Conservation (phyloP, 2,888 invertebrate genomes). For the Notodonta ziczac region DNA sequence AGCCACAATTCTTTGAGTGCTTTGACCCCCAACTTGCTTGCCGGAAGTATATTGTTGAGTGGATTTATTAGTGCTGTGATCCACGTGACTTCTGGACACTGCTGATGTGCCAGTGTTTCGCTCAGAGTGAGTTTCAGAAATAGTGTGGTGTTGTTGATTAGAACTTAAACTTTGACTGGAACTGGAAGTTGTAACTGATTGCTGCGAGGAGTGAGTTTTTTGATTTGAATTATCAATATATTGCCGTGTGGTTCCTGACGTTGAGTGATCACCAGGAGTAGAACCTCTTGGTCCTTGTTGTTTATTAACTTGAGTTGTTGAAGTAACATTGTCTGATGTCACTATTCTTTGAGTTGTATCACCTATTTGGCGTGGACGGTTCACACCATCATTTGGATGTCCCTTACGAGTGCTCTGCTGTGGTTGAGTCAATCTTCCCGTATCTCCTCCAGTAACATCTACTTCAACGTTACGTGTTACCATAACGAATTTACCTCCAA, state of each 20-base stretch:
- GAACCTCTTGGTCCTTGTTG: conserved; percentile 47
- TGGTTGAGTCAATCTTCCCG: conserved; percentile 29
- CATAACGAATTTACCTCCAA: conserved; percentile 77
- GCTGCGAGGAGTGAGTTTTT: conserved; percentile 43
- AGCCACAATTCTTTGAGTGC: conserved; percentile 52
- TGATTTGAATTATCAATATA: conserved; percentile 37
- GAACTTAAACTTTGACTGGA: conserved; percentile 41
- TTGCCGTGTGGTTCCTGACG: conserved; percentile 51
- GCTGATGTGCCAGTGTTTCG: conserved; percentile 39
- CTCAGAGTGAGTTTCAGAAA: conserved; percentile 40
- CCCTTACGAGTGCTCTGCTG: conserved; percentile 28
- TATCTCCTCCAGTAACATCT: conserved; percentile 73
- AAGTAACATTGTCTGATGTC: conserved; percentile 51
- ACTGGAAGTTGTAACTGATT: conserved; percentile 41
- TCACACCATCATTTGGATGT: conserved; percentile 38
- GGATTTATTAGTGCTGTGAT: conserved; percentile 48
- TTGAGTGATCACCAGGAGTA: conserved; percentile 46
- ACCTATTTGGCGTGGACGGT: conserved; percentile 33
- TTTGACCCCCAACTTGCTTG: conserved; percentile 46
- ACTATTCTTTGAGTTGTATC: conserved; percentile 49
- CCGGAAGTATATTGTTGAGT: conserved; percentile 49
- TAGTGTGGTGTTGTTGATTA: conserved; percentile 36
- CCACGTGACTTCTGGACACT: conserved; percentile 40
- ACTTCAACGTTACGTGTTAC: conserved; percentile 88
- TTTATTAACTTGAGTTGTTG: conserved; percentile 45